Base-by-base conservation (phyloP, 2,888 invertebrate genomes). In the Hydropsyche betteni region DNA sequence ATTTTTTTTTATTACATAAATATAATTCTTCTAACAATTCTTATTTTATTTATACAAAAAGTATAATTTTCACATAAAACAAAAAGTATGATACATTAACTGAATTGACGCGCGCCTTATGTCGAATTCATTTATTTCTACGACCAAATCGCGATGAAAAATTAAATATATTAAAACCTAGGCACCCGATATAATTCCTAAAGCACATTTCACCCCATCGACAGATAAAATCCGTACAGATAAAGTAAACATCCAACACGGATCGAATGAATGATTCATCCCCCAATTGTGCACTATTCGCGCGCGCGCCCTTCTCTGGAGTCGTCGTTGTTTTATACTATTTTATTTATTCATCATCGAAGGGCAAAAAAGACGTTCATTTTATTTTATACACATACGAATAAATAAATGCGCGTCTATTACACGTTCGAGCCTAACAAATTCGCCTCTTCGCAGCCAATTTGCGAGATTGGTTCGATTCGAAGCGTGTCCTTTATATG, bases 181-280 rank as follows among this genome's bases (percentile, higher is more conserved):
- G 24, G 24, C 24, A 24, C 24, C 24, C 24, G 24, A 58, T 58
- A 58, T 53, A 58, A 58, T 16, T 58, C 58, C 7, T 8, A 64
- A 36, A 24, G 36, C 51, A 34, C 72, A 58, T 33, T 51, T 70
- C 58, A 72, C 72, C 72, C 72, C 36, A 61, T 55, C 38, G 36
- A 8, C 72, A 55, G 51, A 72, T 72, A 72, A 72, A 72, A 72
- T 72, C 72, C 55, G 58, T 58, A 72, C 72, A 72, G 72, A 72
- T 72, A 72, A 72, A 50, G 72, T 72, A 72, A 72, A 72, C 72
- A 72, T 72, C 72, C 55, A 38, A 72, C 72, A 72, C 58, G 34
- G 61, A 58, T 72, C 58, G 55, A 72, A 72, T 72, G 58, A 72
- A 72, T 72, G 72, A 72, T 72, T 72, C 72, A 72, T 58, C 24